Evolutionary conservation across 2,113 vertebrate genomes (phyloP), one percentile per base, ranked within the genome.

Genomic region (Merops nubicus): DNA sequence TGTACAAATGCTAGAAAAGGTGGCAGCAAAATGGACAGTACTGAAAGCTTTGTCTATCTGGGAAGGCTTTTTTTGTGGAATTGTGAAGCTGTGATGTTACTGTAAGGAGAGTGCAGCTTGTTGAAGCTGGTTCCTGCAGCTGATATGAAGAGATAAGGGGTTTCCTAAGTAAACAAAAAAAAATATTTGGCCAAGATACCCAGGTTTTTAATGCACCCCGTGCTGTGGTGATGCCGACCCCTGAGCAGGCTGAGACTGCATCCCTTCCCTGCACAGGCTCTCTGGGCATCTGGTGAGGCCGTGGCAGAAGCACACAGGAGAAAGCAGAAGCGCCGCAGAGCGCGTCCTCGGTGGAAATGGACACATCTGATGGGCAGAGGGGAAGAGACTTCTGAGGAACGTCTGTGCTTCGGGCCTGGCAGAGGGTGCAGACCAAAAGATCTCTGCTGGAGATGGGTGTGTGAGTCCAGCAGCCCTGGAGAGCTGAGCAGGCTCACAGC

Each of bases 301-400:
- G 1, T 12, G 4, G 69, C 93, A 88, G 78, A 68, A 74, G 62
- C 56, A 43, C 69, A 74, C 50, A 94, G 83, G 68, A 89, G 75
- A 92, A 88, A 77, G 72, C 68, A 47, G 85, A 86, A 79, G 45
- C 43, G 79, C 60, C 84, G 91, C 86, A 84, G 84, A 93, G 38
- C 64, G 76, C 65, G 87, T 84, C 91, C 84, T 77, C 76, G n/a
- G 2, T 81, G 91, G 65, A 88, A 89, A 70, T 17, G 84, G 80
- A 91, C 43, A 0, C 26, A 57, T 72, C 68, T 75, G 63, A 50
- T 90, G 91, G 76, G 91, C 87, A n/a, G n/a, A n/a, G n/a, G 73
- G 84, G 42, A 74, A 91, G 56, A 87, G 95, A 96, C 94, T 96
- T 85, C 63, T 88, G 88, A 34, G 59, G 33, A 8, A 63, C 13